Percentiles rank a stretch among this genome's conserved stretches.
These are phyloP conservation scores for Pandemis heparana DNA, from an alignment of 2,888 invertebrate genomes.

Conservation along the genomic window DNA sequence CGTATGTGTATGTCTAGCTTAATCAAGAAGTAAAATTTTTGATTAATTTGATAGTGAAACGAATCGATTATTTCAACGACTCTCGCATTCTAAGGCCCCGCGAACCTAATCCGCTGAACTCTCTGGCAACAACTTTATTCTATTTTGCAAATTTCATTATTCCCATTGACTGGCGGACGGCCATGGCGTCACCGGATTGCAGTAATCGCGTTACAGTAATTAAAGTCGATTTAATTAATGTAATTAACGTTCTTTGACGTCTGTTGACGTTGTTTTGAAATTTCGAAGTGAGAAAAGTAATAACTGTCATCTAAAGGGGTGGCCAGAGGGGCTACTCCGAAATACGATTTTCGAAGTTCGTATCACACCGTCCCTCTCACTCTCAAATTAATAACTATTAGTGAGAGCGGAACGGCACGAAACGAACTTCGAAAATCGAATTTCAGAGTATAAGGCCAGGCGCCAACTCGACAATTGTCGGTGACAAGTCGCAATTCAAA, in stretches of 20 bases:
- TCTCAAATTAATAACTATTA: no score
- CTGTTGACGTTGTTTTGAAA: conserved; percentile 20
- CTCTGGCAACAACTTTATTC: conserved; percentile 28
- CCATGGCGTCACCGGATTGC: conserved; percentile 20
- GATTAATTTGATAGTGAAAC: no score
- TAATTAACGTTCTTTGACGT: conserved; percentile 31
- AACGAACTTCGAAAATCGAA: no score
- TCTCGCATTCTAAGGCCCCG: conserved; percentile 12
- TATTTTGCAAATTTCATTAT: conserved; percentile 40
- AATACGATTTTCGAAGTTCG: no score
- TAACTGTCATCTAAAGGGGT: not conserved
- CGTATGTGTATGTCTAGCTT: no score
- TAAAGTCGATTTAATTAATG: conserved; percentile 33
- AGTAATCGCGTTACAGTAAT: conserved; percentile 32
- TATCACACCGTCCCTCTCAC: no score
- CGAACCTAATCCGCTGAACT: conserved; percentile 26
- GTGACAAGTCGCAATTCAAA: no score
- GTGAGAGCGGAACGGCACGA: no score
- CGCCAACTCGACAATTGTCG: no score
- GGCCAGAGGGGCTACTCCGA: no score
- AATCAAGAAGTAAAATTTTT: no score
- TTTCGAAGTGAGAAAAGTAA: not conserved
- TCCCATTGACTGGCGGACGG: conserved; percentile 32
- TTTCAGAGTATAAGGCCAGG: no score
- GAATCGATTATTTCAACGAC: not conserved